Evolutionary conservation across 1,140 invertebrate genomes (phyloP).

Genomic region (Drosophila orena): DNA sequence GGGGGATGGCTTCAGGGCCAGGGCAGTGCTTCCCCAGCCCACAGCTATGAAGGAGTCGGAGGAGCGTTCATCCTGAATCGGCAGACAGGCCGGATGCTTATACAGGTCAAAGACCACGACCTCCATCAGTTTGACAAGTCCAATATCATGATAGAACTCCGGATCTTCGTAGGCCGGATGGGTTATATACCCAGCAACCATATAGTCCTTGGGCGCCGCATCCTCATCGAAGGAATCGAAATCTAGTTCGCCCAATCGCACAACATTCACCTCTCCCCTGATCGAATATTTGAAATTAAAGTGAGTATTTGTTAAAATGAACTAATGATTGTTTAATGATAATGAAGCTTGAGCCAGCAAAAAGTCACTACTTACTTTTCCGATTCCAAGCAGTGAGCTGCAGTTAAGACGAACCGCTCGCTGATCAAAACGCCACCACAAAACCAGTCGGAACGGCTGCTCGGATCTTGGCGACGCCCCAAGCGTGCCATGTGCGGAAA

Average conservation of each 20-base stretch:
- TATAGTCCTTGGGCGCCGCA: conserved; percentile 65
- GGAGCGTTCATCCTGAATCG: conserved; percentile 42
- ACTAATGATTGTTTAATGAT: no score
- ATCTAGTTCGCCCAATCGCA: conserved; percentile 74
- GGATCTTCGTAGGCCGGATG: conserved; percentile 64
- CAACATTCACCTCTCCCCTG: conserved; percentile 67
- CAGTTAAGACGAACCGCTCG: conserved; percentile 81
- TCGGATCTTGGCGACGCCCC: conserved; percentile 38
- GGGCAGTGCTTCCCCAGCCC: conserved; percentile 63
- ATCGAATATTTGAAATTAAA: no score
- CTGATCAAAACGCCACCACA: conserved; percentile 84
- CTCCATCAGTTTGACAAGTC: conserved; percentile 54
- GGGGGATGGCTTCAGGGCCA: conserved; percentile 50
- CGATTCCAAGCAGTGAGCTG: conserved; percentile 82
- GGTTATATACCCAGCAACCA: conserved; percentile 32
- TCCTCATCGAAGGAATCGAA: conserved; percentile 59
- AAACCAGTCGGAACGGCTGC: conserved; percentile 58
- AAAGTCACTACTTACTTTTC: conserved; percentile 49
- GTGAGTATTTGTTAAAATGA: no score
- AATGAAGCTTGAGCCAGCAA: no score
- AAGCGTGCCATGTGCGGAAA: conserved; percentile 84
- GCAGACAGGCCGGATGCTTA: conserved; percentile 79
- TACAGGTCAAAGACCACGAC: conserved; percentile 62
- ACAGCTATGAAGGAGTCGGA: conserved; percentile 59
- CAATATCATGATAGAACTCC: conserved; percentile 75